Evolutionary conservation across 2,113 vertebrate genomes (phyloP), one percentile per base, ranked within the genome.

Genomic region (Nicator chloris): DNA sequence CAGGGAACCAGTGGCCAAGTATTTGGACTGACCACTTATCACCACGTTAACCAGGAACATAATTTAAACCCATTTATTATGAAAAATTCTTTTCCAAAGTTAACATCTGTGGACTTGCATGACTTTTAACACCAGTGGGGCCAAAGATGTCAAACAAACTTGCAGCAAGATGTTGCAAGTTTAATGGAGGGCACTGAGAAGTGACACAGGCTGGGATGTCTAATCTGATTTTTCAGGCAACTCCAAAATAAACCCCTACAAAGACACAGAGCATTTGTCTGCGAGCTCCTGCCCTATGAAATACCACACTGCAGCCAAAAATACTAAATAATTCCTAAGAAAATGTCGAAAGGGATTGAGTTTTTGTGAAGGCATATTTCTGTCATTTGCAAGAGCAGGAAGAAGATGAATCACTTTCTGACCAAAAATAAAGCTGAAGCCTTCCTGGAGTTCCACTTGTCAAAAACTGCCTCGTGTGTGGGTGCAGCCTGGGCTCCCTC

Each of bases 301-400:
- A 66, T 13, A 89, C 61, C 77, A 75, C 23, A 59, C 37, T 69
- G 51, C 83, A 96, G 72, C 45, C 79, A 92, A 83, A 66, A 86
- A 64, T 61, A 93, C 61, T 39, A 95, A 95, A 91, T 87, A 89
- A 88, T 80, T 89, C 50, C 39, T 70, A 90, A 63, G 78, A 76
- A 65, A 7, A 65, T 40, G 42, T 89, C 81, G 94, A 13, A 82
- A 83, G 71, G 37, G 7, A 90, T 63, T 2, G 22, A 92, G 37
- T 13, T 75, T 86, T 92, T 72, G 30, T 79, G 45, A 39, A 79
- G 61, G 28, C 8, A 0, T 15, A 33, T 51, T 90, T 93, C 70
- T 84, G 21, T 83, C 88, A 86, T 75, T 86, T 84, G 37, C 63
- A 80, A 73, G 73, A 94, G 49, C 49, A 72, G 50, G 42, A 95